Conservation (phyloP, 2,888 invertebrate species). For the Choristoneura rosaceana region DNA sequence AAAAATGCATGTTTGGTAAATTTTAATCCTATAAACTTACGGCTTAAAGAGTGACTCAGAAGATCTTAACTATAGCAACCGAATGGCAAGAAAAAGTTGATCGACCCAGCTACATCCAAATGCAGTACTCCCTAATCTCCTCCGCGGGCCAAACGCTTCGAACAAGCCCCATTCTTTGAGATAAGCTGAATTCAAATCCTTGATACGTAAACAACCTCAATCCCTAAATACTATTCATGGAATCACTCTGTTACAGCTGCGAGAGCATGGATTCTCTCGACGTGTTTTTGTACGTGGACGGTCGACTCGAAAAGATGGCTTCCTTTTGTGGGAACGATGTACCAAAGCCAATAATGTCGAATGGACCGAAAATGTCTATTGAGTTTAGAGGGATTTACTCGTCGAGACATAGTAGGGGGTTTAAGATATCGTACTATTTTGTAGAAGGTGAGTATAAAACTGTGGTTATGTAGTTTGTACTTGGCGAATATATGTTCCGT, state of each 20-base stretch:
- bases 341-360: slow-evolving; percentile 97
- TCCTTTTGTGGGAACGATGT: slow-evolving; percentile 93
- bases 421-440: slow-evolving; percentile 95
- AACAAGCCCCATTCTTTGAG: slow-evolving; percentile 27
- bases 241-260: slow-evolving; percentile 87
- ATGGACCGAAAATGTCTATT: slow-evolving; percentile 92
- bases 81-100: too few relatives aligned
- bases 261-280: slow-evolving; percentile 91
- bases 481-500: neutral
- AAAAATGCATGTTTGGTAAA: too few relatives aligned
- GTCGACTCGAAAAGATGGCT: slow-evolving; percentile 94
- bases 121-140: neutral
- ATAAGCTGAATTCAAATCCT: slow-evolving; percentile 36
- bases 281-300: slow-evolving; percentile 93
- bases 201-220: slow-evolving; percentile 37
- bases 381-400: slow-evolving; percentile 93
- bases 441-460: slow-evolving; percentile 90
- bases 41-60: too few relatives aligned
- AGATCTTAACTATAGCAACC: too few relatives aligned
- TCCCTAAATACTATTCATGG: slow-evolving; percentile 47
- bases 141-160: slow-evolving; percentile 10
- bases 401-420: slow-evolving; percentile 92
- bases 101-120: neutral
- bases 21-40: too few relatives aligned
- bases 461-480: slow-evolving; percentile 31